Evolutionary conservation across 2,888 invertebrate species (phyloP), one percentile per base, ranked within the genome.

Genomic region (Mylabris sibirica): DNA sequence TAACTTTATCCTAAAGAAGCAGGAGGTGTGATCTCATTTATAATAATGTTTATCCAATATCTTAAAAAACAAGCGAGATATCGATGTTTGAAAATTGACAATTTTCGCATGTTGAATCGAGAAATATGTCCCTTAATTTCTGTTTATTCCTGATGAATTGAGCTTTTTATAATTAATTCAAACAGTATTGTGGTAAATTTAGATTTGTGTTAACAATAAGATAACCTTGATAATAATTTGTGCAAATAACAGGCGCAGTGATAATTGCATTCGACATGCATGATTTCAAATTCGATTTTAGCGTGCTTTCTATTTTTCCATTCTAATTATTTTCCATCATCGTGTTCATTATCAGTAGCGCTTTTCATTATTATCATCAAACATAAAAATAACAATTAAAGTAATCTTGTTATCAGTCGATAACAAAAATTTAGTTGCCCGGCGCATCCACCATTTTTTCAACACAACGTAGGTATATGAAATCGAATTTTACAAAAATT

Each of bases 371-470:
- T 22, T 14, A 3, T n/a, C 1, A 64, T 59, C n/a, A 44, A 41
- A 59, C 12, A 11, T 49, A 20, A 20, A 9, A 20, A 20, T 49
- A 20, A 4, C 11, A 0, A 49, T 8, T 8, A 3, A 20, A 49
- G 38, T 59, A 17, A 4, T 17, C n/a, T 53, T 22, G 5, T 12
- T 1, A 44, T 53, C 14, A n/a, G 38, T 35, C 3, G n/a, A n/a
- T n/a, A n/a, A n/a, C n/a, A 9, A 11, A 17, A 14, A 49, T 12
- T 41, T 60, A 5, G 17, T 44, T 3, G 6, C 22, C 60, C 24
- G 59, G 62, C 63, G 63, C 66, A 62, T 66, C 66, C 59, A 63
- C 63, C 66, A 66, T 30, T 66, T 63, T 41, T 59, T 4, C 20
- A 20, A 49, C 6, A 17, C 6, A 17, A 17, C 3, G 12, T 8